Evolutionary conservation across 2,888 invertebrate species (phyloP).

Genomic region (Ochropleura plecta): DNA sequence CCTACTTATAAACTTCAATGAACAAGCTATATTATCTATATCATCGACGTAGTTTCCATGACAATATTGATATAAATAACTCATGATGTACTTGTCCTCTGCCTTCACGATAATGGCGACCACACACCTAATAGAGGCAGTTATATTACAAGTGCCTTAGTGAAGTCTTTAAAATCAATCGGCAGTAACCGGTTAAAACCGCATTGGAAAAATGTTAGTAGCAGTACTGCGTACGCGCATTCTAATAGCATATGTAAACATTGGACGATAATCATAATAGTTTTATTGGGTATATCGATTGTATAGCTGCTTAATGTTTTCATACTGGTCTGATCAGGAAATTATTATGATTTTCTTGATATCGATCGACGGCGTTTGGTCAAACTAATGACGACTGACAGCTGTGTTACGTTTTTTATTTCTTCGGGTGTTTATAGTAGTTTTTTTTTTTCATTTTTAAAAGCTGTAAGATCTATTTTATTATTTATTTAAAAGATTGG

Average conservation of each 20-base stretch:
- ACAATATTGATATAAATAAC: conserved; percentile 27
- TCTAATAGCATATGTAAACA: conserved; percentile 51
- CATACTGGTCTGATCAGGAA: conserved; percentile 31
- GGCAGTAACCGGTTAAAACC: conserved; percentile 43
- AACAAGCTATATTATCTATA: conserved; percentile 18
- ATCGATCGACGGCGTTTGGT: not conserved
- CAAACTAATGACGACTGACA: not conserved
- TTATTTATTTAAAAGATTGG: not conserved
- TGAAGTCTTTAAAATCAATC: conserved; percentile 52
- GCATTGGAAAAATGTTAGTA: conserved; percentile 50
- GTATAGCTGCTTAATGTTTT: conserved; percentile 28
- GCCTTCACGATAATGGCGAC: conserved; percentile 21
- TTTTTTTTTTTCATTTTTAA: not conserved
- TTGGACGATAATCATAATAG: conserved; percentile 49
- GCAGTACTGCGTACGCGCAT: conserved; percentile 48
- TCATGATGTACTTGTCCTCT: not conserved
- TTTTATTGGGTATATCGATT: conserved; percentile 37
- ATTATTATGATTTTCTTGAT: conserved; percentile 13
- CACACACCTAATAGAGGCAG: conserved; percentile 23
- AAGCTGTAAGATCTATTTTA: not conserved
- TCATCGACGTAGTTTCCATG: conserved; percentile 21
- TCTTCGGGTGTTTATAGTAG: not conserved
- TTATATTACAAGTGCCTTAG: conserved; percentile 46
- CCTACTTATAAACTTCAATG: conserved; percentile 17
- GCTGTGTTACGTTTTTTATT: not conserved